Conservation (phyloP, 2,797 vertebrate genomes). For the Poeciliopsis gracilis region DNA sequence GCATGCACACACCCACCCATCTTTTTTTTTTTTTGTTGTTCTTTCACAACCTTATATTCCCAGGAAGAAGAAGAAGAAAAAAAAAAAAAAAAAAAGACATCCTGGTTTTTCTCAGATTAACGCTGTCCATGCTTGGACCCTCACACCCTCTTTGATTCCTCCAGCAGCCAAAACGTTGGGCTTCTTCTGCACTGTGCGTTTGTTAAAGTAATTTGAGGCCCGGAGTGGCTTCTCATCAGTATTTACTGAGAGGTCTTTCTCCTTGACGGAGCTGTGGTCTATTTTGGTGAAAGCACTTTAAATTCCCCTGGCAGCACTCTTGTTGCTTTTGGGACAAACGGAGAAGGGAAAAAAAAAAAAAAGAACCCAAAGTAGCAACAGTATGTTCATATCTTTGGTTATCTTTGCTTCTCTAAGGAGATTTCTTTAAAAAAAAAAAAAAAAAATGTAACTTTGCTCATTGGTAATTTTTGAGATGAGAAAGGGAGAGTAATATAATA, state of each 20-base stretch:
- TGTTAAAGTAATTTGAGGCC: slow-evolving; percentile 49
- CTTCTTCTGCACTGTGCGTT: slow-evolving; percentile 25
- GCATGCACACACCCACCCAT: slow-evolving; percentile 64
- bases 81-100: slow-evolving; percentile 43
- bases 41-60: slow-evolving; percentile 67
- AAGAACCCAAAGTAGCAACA: slow-evolving; percentile 18
- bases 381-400: slow-evolving; percentile 52
- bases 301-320: slow-evolving; percentile 63
- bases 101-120: slow-evolving; percentile 47
- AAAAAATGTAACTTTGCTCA: slow-evolving; percentile 31
- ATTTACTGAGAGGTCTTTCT: slow-evolving; percentile 52
- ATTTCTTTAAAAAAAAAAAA: slow-evolving; percentile 17
- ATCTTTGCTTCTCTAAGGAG: slow-evolving; percentile 53
- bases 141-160: slow-evolving; percentile 25
- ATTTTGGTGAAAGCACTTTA: slow-evolving; percentile 68
- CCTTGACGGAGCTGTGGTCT: slow-evolving; percentile 51
- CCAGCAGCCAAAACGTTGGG: slow-evolving; percentile 16
- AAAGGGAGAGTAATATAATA: slow-evolving; percentile 54
- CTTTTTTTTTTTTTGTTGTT: slow-evolving; percentile 48
- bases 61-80: slow-evolving; percentile 43
- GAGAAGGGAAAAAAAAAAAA: slow-evolving; percentile 3
- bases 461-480: slow-evolving; percentile 47
- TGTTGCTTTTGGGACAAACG: slow-evolving; percentile 70
- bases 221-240: slow-evolving; percentile 38
- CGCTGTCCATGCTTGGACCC: slow-evolving; percentile 20